Base-by-base conservation (phyloP, 2,797 vertebrate genomes). In the Coregonus ussuriensis region DNA sequence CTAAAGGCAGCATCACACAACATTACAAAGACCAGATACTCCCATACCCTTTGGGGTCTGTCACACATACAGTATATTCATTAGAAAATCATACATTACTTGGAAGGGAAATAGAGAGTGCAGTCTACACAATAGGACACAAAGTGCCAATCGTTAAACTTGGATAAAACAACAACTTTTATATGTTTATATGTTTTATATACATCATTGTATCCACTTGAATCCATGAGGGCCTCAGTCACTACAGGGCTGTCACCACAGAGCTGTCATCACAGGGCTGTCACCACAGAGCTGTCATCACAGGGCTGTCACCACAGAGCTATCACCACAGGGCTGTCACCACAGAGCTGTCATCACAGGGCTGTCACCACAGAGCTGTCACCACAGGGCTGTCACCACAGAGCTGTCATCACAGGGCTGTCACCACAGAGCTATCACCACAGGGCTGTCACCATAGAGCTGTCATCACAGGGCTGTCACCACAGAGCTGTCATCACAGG, bases 241-340 rank as follows among this genome's bases (percentile, higher is more conserved):
- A 90, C 91, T 7, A 11, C 7, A 47, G 83, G 83, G 86, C 87
- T 91, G 87, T 89, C 87, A 90, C 85, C 89, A 81, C 79, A 54
- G 82, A 75, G 77, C 83, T 72, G 84, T 92, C 90, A 90, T 91
- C 7, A 2, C 41, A 2, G 83, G 81, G 86, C 85, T 91, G 87
- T 89, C 87, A 90, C 85, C 89, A 81, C 79, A 52, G 82, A 75
- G 77, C 83, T 74, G 84, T 92, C 90, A 90, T 91, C 41, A 47
- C 41, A 0, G 82, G 81, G 86, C 86, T 91, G 84, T 92, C 90
- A 90, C 91, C 0, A 2, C 41, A 47, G 82, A 82, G 86, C 88
- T 91, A 87, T 89, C 86, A 89, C 85, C 90, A 80, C 77, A 54
- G 82, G 75, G 77, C 84, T 74, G 84, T 92, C 90, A 90, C 91